These are phyloP conservation scores for Cherax destructor DNA, from an alignment of 1,140 invertebrate species.

Conservation along the genomic window DNA sequence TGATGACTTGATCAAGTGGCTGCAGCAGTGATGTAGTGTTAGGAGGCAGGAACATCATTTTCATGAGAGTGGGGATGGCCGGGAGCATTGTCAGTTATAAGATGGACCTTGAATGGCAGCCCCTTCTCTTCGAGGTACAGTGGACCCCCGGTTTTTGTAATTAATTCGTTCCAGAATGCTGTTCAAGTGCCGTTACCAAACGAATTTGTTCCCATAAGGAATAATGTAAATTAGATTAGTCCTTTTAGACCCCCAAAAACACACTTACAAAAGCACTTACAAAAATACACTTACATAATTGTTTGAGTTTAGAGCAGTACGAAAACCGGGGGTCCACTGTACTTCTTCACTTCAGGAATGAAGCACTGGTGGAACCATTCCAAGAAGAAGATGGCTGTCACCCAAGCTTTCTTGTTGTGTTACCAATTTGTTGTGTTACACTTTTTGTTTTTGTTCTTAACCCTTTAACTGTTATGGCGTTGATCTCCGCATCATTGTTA, in stretches of 20 bases:
- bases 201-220: too few relatives aligned
- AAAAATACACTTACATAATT: too few relatives aligned
- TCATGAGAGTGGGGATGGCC: background rate
- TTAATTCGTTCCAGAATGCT: too few relatives aligned
- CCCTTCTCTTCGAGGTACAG: slow-evolving; percentile 3
- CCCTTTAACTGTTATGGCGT: background rate
- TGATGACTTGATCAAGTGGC: background rate
- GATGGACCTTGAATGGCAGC: background rate
- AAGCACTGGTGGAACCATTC: slow-evolving; percentile 39
- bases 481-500: too few relatives aligned
- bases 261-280: too few relatives aligned
- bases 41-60: too few relatives aligned
- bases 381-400: background rate
- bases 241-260: too few relatives aligned
- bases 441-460: background rate
- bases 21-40: too few relatives aligned
- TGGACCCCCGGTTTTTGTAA: too few relatives aligned
- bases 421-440: background rate
- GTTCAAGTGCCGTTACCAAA: too few relatives aligned
- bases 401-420: slow-evolving; percentile 20
- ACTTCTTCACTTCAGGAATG: slow-evolving; percentile 18
- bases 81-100: background rate
- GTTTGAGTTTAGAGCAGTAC: too few relatives aligned
- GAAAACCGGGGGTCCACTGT: background rate
- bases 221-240: too few relatives aligned